These are phyloP conservation scores for Hirtodrosophila confusa DNA, from an alignment of 2,888 invertebrate genomes.

Conservation along the genomic window DNA sequence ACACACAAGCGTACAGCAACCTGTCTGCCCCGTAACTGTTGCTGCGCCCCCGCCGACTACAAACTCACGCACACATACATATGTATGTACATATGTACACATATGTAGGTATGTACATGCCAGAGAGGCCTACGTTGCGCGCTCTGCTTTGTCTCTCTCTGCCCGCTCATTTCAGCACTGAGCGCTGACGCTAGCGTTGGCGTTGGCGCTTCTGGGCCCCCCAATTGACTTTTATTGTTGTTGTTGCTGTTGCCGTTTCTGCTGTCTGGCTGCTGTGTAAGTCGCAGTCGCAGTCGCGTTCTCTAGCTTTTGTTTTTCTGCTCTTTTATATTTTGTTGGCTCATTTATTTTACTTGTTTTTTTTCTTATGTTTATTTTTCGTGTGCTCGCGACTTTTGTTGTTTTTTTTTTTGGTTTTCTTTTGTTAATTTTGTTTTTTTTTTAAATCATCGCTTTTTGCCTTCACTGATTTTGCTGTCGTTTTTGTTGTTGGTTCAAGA, in stretches of 20 bases:
- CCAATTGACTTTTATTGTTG: conserved; percentile 16
- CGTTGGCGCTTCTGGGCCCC: conserved; percentile 52
- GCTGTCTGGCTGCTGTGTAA: conserved; percentile 73
- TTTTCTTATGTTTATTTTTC: conserved; percentile 42
- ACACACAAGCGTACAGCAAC: conserved; percentile 41
- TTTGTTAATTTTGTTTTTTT: conserved; percentile 49
- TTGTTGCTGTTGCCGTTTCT: conserved; percentile 24
- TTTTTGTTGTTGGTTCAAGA: conserved; percentile 48
- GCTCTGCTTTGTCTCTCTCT: conserved; percentile 31
- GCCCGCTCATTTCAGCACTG: conserved; percentile 40
- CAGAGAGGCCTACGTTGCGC: conserved; percentile 27
- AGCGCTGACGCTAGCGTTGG: conserved; percentile 39
- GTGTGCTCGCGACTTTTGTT: conserved; percentile 56
- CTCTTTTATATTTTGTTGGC: conserved; percentile 55
- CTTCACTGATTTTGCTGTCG: conserved; percentile 57
- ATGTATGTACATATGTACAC: background rate
- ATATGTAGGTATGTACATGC: conserved; percentile 3
- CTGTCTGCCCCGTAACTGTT: conserved; percentile 70
- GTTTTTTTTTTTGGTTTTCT: conserved; percentile 29
- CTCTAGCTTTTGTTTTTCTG: conserved; percentile 66
- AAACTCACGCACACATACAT: conserved; percentile 15
- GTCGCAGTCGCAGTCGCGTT: conserved; percentile 66
- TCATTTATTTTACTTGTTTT: conserved; percentile 67
- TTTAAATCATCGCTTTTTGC: conserved; percentile 60
- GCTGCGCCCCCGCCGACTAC: conserved; percentile 66